phyloP scores from a whole-genome alignment of 2,888 invertebrate genomes.

The Agriopis marginaria region DNA sequence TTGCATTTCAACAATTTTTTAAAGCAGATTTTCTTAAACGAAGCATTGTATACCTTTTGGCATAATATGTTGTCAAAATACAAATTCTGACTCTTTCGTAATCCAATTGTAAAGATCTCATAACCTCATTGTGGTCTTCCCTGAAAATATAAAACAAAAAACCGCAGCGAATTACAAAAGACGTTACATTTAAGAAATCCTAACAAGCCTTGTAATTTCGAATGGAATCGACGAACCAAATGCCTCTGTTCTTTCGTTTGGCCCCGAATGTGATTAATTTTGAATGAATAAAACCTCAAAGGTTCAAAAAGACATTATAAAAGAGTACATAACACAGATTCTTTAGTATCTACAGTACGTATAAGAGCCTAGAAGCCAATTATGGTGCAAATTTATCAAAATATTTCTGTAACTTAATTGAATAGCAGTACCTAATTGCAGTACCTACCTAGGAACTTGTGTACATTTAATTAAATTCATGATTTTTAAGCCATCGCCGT shows the following conservation, averaged over 20 bases:
- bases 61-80: not conserved
- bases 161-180: constrained; percentile 28
- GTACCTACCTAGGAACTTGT: too few relatives aligned
- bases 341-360: not conserved
- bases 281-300: constrained; percentile 25
- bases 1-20: not conserved
- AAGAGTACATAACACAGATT: not conserved
- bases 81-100: constrained; percentile 1
- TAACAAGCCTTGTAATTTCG: constrained; percentile 32
- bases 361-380: too few relatives aligned
- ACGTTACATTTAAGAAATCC: constrained; percentile 31
- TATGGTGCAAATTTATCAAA: too few relatives aligned
- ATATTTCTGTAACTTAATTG: too few relatives aligned
- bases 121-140: constrained; percentile 18
- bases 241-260: constrained; percentile 53
- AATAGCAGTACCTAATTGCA: too few relatives aligned
- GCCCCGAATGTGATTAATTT: constrained; percentile 40
- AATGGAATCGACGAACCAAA: constrained; percentile 53
- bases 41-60: not conserved
- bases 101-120: constrained; percentile 18
- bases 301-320: not conserved
- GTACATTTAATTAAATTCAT: too few relatives aligned
- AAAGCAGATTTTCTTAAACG: not conserved
- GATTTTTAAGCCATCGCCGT: too few relatives aligned
- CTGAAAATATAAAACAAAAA: constrained; percentile 26